Evolutionary conservation across 2,888 invertebrate species (phyloP).

Genomic region (Argyra leucocephala): DNA sequence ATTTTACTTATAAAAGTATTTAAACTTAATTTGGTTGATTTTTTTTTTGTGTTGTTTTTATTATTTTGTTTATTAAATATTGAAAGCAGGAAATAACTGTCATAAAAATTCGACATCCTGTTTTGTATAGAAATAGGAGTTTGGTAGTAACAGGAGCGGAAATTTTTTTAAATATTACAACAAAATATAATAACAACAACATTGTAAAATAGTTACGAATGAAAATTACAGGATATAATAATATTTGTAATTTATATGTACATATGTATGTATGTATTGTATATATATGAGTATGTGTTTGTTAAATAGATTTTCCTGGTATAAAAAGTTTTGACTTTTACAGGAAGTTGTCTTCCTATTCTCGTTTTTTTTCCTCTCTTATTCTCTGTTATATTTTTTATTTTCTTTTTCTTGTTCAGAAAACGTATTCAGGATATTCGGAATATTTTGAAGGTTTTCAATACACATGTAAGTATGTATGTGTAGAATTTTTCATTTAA

Average conservation of each 20-base stretch:
- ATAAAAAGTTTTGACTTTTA: not conserved
- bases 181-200: too few species aligned
- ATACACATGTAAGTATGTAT: not conserved
- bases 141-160: not conserved
- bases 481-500: too few species aligned
- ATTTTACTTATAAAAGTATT: not conserved
- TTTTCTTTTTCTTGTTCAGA: not conserved
- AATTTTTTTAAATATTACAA: too few species aligned
- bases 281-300: too few species aligned
- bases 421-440: not conserved
- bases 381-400: not conserved
- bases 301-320: too few species aligned
- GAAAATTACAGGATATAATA: too few species aligned
- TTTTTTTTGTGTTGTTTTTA: not conserved
- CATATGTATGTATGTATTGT: too few species aligned
- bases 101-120: conserved; percentile 4
- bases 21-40: not conserved
- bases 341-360: not conserved
- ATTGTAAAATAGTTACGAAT: too few species aligned
- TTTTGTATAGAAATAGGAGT: too few species aligned
- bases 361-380: not conserved
- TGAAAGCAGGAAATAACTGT: conserved; percentile 3
- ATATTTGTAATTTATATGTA: too few species aligned
- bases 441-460: not conserved
- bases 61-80: not conserved